Percentiles rank a stretch among this genome's conserved stretches.
Evolutionary conservation across 2,113 vertebrate genomes (phyloP).

Genomic region (Neotoma lepida): DNA sequence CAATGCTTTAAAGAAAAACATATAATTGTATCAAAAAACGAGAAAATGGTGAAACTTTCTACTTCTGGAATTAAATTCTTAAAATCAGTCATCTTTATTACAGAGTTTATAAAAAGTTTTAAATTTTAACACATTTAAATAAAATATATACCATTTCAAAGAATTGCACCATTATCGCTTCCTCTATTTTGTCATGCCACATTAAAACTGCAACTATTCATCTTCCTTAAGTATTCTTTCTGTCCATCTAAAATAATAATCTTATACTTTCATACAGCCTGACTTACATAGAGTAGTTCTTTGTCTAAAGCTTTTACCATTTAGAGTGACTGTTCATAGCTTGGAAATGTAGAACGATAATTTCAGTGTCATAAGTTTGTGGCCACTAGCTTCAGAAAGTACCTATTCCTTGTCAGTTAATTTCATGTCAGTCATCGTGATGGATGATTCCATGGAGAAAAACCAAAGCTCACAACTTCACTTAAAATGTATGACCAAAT

Average conservation of each 20-base stretch:
- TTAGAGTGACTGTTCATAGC: background rate
- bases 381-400: background rate
- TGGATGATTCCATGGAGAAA: background rate
- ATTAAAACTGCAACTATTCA: background rate
- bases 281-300: background rate
- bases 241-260: background rate
- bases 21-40: background rate
- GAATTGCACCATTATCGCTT: background rate
- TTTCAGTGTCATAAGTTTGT: background rate
- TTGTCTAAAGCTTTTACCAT: background rate
- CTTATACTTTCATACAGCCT: background rate
- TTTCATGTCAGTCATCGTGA: background rate
- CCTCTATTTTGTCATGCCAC: background rate
- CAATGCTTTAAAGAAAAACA: background rate
- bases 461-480: background rate
- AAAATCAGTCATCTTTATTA: constrained; percentile 50
- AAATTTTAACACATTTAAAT: background rate
- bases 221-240: background rate
- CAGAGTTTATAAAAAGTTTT: background rate
- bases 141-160: background rate
- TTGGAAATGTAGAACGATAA: background rate
- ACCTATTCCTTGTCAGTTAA: background rate
- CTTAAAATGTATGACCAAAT: background rate
- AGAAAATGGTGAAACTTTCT: background rate
- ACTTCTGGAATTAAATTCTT: constrained; percentile 63